These are phyloP conservation scores for Euclidia mi DNA, from an alignment of 2,888 invertebrate genomes.

Conservation along the genomic window DNA sequence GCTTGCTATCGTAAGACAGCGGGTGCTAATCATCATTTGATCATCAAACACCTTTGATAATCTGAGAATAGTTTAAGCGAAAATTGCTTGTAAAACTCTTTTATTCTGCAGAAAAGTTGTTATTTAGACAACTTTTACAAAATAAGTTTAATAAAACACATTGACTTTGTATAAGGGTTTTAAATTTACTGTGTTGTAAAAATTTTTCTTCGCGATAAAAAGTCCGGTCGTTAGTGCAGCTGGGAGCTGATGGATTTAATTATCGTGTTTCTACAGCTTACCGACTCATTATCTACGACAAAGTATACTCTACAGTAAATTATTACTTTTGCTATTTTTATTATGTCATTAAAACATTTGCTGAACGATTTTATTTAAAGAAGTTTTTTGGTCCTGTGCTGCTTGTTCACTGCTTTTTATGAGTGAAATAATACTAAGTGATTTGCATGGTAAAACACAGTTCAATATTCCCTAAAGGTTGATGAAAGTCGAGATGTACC, in stretches of 20 bases:
- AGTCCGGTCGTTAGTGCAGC: constrained; percentile 7
- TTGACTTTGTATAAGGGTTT: background rate
- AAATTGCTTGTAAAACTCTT: background rate
- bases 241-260: constrained; percentile 9
- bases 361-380: background rate
- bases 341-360: background rate
- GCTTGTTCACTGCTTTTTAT: too few species aligned
- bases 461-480: too few species aligned
- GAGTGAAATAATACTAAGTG: too few species aligned
- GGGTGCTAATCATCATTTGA: too few species aligned
- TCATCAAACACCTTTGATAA: too few species aligned
- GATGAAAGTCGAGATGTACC: too few species aligned
- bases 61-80: too few species aligned
- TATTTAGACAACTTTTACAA: constrained; percentile 1
- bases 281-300: constrained; percentile 12
- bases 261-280: constrained; percentile 41
- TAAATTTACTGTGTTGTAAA: background rate
- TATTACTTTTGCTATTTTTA: constrained; percentile 10
- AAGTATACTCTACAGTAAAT: background rate
- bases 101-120: background rate
- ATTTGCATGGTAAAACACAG: too few species aligned
- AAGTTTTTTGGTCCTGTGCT: too few species aligned
- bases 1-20: too few species aligned
- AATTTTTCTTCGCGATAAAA: background rate
- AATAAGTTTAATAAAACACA: background rate